phyloP scores from a whole-genome alignment of 2,888 invertebrate genomes.

The Callyntrura guangdongensis region DNA sequence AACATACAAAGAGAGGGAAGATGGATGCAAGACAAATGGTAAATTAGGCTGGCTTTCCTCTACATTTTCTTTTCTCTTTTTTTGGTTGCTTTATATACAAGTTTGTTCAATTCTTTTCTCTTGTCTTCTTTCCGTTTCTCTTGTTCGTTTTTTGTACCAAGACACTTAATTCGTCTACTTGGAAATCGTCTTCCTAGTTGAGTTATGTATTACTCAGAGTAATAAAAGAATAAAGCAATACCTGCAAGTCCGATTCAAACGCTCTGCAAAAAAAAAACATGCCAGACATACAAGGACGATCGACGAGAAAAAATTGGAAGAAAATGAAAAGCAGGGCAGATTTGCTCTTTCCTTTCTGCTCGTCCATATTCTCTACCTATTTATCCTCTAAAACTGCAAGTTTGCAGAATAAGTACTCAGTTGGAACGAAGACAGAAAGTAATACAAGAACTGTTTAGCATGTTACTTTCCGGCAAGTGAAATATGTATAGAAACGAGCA shows the following conservation, averaged over 20 bases:
- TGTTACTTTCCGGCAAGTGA: too few relatives aligned
- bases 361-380: not conserved
- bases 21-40: constrained; percentile 24
- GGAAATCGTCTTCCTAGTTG: constrained; percentile 8
- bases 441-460: too few relatives aligned
- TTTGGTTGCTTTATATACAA: not conserved
- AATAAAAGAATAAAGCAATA: not conserved
- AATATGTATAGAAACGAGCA: constrained; percentile 19
- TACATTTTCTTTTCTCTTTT: constrained; percentile 24
- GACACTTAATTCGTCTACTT: not conserved
- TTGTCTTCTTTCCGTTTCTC: not conserved
- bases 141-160: not conserved
- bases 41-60: constrained; percentile 51
- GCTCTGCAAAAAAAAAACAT: not conserved
- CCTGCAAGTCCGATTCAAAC: not conserved
- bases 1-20: not conserved
- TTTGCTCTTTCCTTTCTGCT: not conserved
- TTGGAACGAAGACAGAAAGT: too few relatives aligned
- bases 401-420: constrained; percentile 57
- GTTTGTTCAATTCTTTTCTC: constrained; percentile 18
- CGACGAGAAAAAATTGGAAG: not conserved
- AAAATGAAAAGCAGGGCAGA: constrained; percentile 56
- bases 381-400: constrained; percentile 43
- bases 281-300: not conserved
- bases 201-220: not conserved